phyloP scores from a whole-genome alignment of 1,140 invertebrate species.

The Bombus huntii region DNA sequence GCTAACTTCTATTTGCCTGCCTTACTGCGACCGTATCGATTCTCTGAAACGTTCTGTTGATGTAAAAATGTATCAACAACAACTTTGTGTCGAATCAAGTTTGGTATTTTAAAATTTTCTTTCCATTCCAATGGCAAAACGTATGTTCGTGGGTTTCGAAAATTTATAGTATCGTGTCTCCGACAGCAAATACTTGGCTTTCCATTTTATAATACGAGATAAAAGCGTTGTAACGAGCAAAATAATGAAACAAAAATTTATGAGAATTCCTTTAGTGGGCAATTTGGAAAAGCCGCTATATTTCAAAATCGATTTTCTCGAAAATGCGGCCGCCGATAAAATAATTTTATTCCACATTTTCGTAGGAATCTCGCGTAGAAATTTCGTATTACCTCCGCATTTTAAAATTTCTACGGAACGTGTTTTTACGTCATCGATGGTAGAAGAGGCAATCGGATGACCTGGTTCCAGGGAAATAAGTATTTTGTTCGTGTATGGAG shows the following conservation, averaged over 20 bases:
- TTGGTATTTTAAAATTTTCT: neutral
- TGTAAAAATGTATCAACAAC: neutral
- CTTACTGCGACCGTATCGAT: neutral
- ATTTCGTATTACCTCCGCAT: neutral
- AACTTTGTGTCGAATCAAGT: too few species aligned
- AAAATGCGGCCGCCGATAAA: neutral
- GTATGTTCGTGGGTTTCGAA: too few species aligned
- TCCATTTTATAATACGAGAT: neutral
- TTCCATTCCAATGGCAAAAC: too few species aligned
- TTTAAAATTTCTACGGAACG: neutral
- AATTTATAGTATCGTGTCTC: too few species aligned
- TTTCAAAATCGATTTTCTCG: neutral
- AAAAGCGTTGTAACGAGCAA: neutral
- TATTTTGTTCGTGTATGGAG: neutral
- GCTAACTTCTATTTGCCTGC: slow-evolving; percentile 10
- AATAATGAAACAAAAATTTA: neutral
- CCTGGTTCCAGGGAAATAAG: neutral
- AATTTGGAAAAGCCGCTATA: neutral
- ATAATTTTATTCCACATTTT: neutral
- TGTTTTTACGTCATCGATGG: neutral
- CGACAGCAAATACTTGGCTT: too few species aligned
- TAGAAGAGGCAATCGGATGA: neutral
- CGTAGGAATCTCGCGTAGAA: neutral
- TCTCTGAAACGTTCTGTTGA: too few species aligned
- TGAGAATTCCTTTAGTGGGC: neutral